Evolutionary conservation across 2,888 invertebrate species (phyloP).

Genomic region (Conus canariensis): DNA sequence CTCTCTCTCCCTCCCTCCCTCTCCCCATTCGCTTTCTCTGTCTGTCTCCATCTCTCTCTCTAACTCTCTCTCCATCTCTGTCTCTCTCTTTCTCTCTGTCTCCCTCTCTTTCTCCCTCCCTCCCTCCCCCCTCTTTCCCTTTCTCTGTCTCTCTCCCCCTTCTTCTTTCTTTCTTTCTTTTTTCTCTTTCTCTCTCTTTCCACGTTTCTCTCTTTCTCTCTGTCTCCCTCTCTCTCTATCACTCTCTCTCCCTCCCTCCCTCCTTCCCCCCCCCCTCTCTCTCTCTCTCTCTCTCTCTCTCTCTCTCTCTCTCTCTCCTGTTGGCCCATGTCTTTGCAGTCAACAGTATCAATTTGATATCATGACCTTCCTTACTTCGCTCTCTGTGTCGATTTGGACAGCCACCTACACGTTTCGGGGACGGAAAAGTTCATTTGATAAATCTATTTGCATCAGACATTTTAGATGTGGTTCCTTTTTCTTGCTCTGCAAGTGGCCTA

Average conservation of each 20-base stretch:
- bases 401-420: too few species aligned
- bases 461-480: too few species aligned
- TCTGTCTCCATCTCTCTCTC: too few species aligned
- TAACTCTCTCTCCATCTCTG: background rate
- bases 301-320: background rate
- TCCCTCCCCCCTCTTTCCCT: background rate
- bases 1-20: too few species aligned
- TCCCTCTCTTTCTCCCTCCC: background rate
- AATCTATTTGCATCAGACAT: too few species aligned
- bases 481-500: too few species aligned
- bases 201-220: background rate
- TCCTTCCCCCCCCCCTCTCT: background rate
- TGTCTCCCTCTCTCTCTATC: background rate
- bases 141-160: background rate
- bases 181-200: background rate
- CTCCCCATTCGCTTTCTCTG: too few species aligned
- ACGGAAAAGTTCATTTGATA: too few species aligned
- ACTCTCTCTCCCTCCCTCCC: background rate
- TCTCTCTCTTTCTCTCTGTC: background rate
- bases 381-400: too few species aligned
- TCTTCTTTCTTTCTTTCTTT: too few species aligned
- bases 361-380: too few species aligned
- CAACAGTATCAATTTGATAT: too few species aligned
- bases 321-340: background rate
- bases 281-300: background rate